Evolutionary conservation across 2,888 invertebrate genomes (phyloP).

Genomic region (Drosophila nr. fundita): DNA sequence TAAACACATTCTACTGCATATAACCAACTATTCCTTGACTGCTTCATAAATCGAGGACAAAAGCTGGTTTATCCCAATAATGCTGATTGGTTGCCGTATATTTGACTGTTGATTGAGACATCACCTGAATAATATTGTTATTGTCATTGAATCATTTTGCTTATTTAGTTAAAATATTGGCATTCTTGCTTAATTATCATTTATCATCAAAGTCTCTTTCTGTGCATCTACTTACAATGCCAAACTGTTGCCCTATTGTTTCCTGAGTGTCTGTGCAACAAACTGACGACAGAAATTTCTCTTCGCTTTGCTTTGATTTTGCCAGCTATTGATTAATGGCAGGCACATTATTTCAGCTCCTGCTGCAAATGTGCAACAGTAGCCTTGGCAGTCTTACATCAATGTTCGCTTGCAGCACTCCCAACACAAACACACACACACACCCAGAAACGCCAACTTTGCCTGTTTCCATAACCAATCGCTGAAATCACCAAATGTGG

Average conservation of each 20-base stretch:
- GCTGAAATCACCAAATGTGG: constrained; percentile 47
- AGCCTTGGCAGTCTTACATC: constrained; percentile 11
- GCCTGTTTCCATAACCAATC: constrained; percentile 47
- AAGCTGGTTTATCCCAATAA: neutral
- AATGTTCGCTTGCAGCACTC: neutral
- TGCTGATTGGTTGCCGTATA: neutral
- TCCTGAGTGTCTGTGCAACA: constrained; percentile 3
- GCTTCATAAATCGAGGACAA: neutral
- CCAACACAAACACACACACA: neutral
- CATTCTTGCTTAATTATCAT: neutral
- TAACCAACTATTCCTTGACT: neutral
- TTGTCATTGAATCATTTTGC: neutral
- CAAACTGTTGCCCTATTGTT: neutral
- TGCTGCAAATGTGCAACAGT: constrained; percentile 39
- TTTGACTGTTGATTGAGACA: neutral
- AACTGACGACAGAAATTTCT: constrained; percentile 4
- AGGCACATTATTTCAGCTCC: constrained; percentile 30
- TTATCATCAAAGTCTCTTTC: neutral
- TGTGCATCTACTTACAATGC: neutral
- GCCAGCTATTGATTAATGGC: constrained; percentile 45
- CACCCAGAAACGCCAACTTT: neutral
- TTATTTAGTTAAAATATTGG: neutral
- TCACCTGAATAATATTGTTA: neutral
- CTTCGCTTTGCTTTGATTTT: neutral
- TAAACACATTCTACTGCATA: neutral